These are phyloP conservation scores for Balaeniceps rex DNA, from an alignment of 2,113 vertebrate species.

Conservation along the genomic window DNA sequence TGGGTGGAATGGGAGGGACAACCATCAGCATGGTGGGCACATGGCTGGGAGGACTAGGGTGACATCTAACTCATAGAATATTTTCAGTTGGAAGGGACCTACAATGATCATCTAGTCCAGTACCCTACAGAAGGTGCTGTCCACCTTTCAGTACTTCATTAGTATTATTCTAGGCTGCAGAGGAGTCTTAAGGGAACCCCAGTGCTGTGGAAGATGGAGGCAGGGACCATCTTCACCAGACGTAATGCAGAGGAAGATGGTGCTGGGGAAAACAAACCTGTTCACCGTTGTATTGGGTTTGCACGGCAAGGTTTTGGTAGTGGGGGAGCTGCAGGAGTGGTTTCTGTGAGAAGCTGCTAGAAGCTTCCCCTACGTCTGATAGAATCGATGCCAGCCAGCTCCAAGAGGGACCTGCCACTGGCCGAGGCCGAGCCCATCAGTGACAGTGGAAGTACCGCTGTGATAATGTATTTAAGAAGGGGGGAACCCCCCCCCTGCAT, in stretches of 20 bases:
- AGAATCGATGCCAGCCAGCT: neutral
- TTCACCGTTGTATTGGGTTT: neutral
- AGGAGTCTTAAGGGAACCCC: neutral
- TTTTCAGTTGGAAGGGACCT: neutral
- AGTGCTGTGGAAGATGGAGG: neutral
- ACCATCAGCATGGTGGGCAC: neutral
- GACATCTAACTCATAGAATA: neutral
- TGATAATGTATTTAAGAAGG: neutral
- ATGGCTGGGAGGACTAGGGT: neutral
- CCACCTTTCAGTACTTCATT: neutral
- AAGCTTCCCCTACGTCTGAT: neutral
- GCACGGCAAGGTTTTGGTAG: neutral
- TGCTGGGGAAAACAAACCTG: neutral
- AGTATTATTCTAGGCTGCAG: neutral
- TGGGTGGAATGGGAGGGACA: neutral
- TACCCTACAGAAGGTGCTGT: neutral
- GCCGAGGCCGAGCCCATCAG: neutral
- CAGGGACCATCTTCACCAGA: neutral
- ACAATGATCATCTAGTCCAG: neutral
- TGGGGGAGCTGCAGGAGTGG: neutral
- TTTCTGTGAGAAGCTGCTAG: neutral
- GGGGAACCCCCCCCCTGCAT: too few species aligned
- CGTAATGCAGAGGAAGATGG: neutral
- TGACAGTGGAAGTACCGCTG: neutral
- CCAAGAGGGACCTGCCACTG: neutral